phyloP scores from a whole-genome alignment of 2,888 invertebrate genomes.

The Capitulum mitella region DNA sequence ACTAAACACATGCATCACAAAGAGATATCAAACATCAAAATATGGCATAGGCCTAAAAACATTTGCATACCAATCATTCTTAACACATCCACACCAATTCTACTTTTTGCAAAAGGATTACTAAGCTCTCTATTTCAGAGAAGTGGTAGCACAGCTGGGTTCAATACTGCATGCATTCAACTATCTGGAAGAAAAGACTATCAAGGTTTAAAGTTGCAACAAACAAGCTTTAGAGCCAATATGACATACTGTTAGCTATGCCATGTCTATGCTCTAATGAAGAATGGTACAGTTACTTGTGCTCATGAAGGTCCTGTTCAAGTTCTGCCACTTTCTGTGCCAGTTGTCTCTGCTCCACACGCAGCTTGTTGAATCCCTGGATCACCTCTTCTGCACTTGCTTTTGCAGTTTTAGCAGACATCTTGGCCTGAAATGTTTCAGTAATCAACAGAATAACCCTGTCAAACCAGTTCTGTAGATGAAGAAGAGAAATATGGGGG shows the following conservation, averaged over 20 bases:
- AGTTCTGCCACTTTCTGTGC: slow-evolving; percentile 82
- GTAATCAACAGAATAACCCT: too few species aligned
- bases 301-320: slow-evolving; percentile 90
- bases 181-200: too few species aligned
- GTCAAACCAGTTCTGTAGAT: too few species aligned
- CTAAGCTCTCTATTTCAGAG: not conserved
- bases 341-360: slow-evolving; percentile 46
- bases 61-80: not conserved
- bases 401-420: not conserved
- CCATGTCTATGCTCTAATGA: not conserved
- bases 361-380: not conserved
- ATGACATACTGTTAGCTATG: not conserved
- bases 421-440: not conserved
- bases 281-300: slow-evolving; percentile 60
- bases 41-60: not conserved
- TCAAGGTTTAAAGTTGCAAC: too few species aligned
- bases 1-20: too few species aligned
- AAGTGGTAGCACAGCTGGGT: too few species aligned
- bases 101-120: not conserved
- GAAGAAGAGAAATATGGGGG: too few species aligned
- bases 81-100: slow-evolving; percentile 15
- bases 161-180: too few species aligned
- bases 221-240: too few species aligned
- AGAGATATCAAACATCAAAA: too few species aligned
- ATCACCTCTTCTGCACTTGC: not conserved